A percentile compares a stretch with the other conserved stretches of the same genome.
These are phyloP conservation scores for Cheilosia urbana DNA, from an alignment of 2,888 invertebrate species.

Conservation along the genomic window DNA sequence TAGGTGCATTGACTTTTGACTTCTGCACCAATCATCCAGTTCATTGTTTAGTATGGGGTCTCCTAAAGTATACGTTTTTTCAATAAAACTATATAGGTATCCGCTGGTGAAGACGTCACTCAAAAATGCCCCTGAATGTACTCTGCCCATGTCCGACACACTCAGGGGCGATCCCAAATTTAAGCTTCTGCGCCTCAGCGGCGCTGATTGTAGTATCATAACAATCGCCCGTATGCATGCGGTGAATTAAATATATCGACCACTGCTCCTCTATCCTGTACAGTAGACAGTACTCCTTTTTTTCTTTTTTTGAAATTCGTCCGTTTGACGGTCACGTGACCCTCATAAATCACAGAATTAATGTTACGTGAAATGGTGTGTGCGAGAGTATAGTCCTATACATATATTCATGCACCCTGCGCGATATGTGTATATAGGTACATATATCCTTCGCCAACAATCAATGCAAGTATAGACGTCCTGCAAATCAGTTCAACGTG, in stretches of 20 bases:
- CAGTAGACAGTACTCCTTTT: constrained; percentile 47
- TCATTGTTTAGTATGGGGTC: not conserved
- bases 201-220: constrained; percentile 10
- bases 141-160: not conserved
- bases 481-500: constrained; percentile 54
- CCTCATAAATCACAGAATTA: constrained; percentile 84
- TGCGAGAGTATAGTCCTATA: constrained; percentile 75
- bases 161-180: constrained; percentile 12
- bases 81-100: too few species aligned
- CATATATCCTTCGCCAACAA: constrained; percentile 30
- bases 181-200: constrained; percentile 18
- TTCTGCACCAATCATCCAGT: not conserved
- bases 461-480: constrained; percentile 58
- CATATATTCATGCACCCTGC: constrained; percentile 21
- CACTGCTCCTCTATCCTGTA: constrained; percentile 37
- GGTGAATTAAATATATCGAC: constrained; percentile 72
- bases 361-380: constrained; percentile 84
- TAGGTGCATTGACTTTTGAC: constrained; percentile 1
- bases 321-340: constrained; percentile 84
- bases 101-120: too few species aligned
- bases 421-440: constrained; percentile 41
- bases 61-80: too few species aligned
- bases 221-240: constrained; percentile 67
- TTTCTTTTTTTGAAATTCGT: constrained; percentile 77
- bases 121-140: too few species aligned